phyloP scores from a whole-genome alignment of 2,888 invertebrate species.

The Brassicogethes aeneus region DNA sequence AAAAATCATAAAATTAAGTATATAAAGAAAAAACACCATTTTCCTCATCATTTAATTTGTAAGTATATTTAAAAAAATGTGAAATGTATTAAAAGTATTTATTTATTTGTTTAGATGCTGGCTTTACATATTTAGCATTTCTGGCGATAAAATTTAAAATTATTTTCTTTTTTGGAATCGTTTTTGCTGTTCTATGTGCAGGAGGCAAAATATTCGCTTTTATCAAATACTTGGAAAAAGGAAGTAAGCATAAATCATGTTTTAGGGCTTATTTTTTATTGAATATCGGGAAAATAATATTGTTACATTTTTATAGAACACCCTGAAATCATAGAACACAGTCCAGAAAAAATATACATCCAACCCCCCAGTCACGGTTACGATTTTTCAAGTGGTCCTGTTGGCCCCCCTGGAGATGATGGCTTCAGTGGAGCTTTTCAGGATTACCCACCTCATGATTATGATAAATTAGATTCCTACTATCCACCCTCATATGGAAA shows the following conservation, averaged over 20 bases:
- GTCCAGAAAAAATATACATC: slow-evolving; percentile 20
- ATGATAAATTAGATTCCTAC: not conserved
- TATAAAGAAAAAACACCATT: not conserved
- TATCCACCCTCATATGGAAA: not conserved
- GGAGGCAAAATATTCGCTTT: slow-evolving; percentile 42
- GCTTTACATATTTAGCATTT: slow-evolving; percentile 30
- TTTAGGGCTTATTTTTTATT: no score
- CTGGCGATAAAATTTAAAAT: slow-evolving; percentile 34
- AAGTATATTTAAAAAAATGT: no score
- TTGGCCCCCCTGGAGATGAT: not conserved
- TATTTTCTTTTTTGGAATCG: slow-evolving; percentile 30
- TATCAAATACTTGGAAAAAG: not conserved
- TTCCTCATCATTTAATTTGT: not conserved
- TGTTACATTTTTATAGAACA: no score
- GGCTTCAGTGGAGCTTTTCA: not conserved
- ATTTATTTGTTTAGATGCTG: no score
- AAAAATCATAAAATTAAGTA: no score
- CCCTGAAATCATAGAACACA: not conserved
- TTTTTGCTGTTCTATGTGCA: slow-evolving; percentile 33
- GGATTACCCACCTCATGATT: not conserved
- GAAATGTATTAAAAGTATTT: no score
- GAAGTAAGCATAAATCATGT: no score
- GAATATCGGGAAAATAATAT: no score
- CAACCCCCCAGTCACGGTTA: slow-evolving; percentile 1
- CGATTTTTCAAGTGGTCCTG: not conserved